Evolutionary conservation across 2,888 invertebrate species (phyloP), one percentile per base, ranked within the genome.

Genomic region (Lobophora halterata): DNA sequence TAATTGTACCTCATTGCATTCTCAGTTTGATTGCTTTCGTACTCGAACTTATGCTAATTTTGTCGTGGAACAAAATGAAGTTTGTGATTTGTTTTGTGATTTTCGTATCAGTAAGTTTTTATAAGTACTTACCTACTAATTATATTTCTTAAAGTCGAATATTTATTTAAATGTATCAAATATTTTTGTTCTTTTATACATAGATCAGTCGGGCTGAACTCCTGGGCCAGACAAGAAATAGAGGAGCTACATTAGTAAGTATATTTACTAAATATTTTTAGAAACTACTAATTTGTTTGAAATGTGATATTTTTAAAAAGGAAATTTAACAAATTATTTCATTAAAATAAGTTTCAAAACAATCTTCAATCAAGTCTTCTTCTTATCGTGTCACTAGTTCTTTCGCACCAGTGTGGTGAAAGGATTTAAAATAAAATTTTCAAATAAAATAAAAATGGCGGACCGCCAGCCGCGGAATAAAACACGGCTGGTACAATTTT

Each of bases 201-300:
- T 61, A 79, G 79, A 35, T 40, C 1, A 52, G 52, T 8, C 17
- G 17, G 13, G 68, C 63, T 11, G 73, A 76, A 46, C 42, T 73
- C 1, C 28, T 71, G 1, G 45, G 26, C 1, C 61, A 63, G 39
- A 61, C 55, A 32, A 58, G 66, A 35, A 58, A 27, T 16, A 72
- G 57, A 52, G 70, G 69, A 10, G 80, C 78, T 4, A 75, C 72
- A 10, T 52, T 82, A 65, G 81, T 82, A 66, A 65, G 52, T 43
- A 7, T 17, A 7, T 7, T 1, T n/a, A 25, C 1, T 13, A 6
- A 17, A 9, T 7, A 5, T 3, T 5, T 23, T 12, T 20, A 6
- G 5, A 12, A 12, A 12, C n/a, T 12, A 24, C 13, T 5, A 8
- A 6, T 3, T 25, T 7, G 5, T 6, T 7, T 25, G 7, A n/a